phyloP scores from a whole-genome alignment of 2,888 invertebrate species.

The Harpalus rubripes region DNA sequence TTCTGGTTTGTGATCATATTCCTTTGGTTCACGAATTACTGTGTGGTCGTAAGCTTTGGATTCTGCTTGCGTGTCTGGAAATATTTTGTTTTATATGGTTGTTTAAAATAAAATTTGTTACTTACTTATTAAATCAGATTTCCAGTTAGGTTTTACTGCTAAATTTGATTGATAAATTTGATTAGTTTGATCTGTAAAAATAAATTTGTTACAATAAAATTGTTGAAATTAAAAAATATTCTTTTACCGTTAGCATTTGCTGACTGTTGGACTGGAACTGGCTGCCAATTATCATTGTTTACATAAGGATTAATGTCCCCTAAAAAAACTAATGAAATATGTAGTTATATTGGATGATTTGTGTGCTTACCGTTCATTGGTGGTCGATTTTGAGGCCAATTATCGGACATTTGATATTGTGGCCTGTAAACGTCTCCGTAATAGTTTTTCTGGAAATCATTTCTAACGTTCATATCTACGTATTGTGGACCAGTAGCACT shows the following conservation, averaged over 20 bases:
- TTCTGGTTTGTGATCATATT: slow-evolving; percentile 64
- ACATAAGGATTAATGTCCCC: slow-evolving; percentile 59
- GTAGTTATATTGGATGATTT: background rate
- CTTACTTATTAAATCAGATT: slow-evolving; percentile 65
- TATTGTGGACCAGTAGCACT: slow-evolving; percentile 53
- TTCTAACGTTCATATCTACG: slow-evolving; percentile 57
- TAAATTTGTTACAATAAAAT: background rate
- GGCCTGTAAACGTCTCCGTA: slow-evolving; percentile 74
- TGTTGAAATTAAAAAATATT: background rate
- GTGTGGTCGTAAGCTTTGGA: slow-evolving; percentile 64
- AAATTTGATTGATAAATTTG: slow-evolving; percentile 52
- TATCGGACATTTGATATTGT: slow-evolving; percentile 68
- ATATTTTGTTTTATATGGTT: background rate
- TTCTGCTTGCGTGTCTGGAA: slow-evolving; percentile 62
- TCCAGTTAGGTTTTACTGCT: slow-evolving; percentile 58
- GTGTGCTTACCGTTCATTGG: slow-evolving; percentile 55
- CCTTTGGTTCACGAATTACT: slow-evolving; percentile 62
- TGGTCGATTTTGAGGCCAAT: slow-evolving; percentile 63
- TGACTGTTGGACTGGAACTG: slow-evolving; percentile 59
- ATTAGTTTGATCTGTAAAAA: slow-evolving; percentile 55
- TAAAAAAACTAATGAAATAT: slow-evolving; percentile 22
- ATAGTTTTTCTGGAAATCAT: slow-evolving; percentile 72
- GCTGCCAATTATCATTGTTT: slow-evolving; percentile 64
- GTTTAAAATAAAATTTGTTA: background rate
- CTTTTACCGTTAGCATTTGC: slow-evolving; percentile 55